phyloP scores from a whole-genome alignment of 92 coral and sea anemone genomes.

The Desmophyllum pertusum region DNA sequence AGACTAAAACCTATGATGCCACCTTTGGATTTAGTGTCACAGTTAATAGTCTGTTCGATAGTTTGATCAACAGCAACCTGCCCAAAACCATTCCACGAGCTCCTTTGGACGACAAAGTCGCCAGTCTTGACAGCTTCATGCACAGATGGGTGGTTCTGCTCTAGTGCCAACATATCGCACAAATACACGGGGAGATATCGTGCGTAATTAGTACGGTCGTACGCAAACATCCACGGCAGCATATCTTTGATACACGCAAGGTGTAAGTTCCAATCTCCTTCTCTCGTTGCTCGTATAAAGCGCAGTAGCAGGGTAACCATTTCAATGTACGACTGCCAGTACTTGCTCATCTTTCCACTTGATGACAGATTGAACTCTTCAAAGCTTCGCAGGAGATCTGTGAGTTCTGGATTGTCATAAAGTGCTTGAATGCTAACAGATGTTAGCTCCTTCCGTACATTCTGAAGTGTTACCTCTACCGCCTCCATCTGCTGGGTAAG shows the following conservation, averaged over 20 bases:
- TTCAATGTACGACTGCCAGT: slow-evolving; percentile 23
- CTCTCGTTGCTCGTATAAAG: slow-evolving; percentile 58
- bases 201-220: slow-evolving; percentile 51
- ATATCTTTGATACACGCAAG: slow-evolving; percentile 51
- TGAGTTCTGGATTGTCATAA: not conserved
- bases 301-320: slow-evolving; percentile 37
- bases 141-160: slow-evolving; percentile 20
- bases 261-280: slow-evolving; percentile 54
- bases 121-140: slow-evolving; percentile 36
- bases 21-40: slow-evolving; percentile 63
- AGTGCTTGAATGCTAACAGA: not conserved
- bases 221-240: slow-evolving; percentile 60
- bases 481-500: not conserved
- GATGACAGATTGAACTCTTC: not conserved
- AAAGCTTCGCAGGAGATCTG: not conserved
- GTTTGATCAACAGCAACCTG: slow-evolving; percentile 46
- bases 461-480: not conserved
- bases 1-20: slow-evolving; percentile 46
- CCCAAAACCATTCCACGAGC: slow-evolving; percentile 29
- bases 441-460: not conserved
- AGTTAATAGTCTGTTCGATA: slow-evolving; percentile 47
- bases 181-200: slow-evolving; percentile 35
- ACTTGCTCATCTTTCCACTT: not conserved
- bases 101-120: slow-evolving; percentile 41
- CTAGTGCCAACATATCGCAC: slow-evolving; percentile 25